Percentiles rank a stretch among this genome's conserved stretches.
Conservation (phyloP, 2,888 invertebrate genomes). For the Drosophila mulleri region DNA sequence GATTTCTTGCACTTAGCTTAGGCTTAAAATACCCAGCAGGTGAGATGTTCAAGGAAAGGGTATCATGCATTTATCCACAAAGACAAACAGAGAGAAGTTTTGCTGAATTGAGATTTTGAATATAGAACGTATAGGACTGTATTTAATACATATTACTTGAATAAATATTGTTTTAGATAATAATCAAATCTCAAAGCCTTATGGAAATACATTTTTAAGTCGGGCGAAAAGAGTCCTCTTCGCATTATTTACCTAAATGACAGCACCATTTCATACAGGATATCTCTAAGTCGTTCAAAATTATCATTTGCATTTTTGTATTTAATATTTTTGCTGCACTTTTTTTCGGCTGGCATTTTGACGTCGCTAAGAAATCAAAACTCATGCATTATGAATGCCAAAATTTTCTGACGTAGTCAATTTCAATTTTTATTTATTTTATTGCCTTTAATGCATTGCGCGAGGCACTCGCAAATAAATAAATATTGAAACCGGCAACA, state of each 20-base stretch:
- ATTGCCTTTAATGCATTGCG: constrained; percentile 78
- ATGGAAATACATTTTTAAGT: neutral
- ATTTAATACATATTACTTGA: too few relatives aligned
- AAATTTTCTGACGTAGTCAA: constrained; percentile 80
- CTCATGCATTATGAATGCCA: constrained; percentile 83
- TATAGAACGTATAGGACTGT: too few relatives aligned
- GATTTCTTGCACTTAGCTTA: constrained; percentile 65
- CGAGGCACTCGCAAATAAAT: constrained; percentile 75
- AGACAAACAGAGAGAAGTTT: neutral
- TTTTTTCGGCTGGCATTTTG: constrained; percentile 32
- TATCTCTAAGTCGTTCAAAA: constrained; percentile 8
- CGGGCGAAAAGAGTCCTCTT: accelerated
- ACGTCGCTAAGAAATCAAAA: constrained; percentile 77
- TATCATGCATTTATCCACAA: neutral
- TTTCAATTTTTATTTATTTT: constrained; percentile 81
- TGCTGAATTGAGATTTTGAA: neutral
- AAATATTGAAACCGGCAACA: constrained; percentile 64
- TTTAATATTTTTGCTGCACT: constrained; percentile 21
- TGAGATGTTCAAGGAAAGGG: neutral
- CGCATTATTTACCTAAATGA: accelerated
- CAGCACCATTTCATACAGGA: neutral
- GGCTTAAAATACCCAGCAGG: constrained; percentile 24
- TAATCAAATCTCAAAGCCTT: neutral
- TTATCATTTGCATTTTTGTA: neutral
- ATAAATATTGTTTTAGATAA: neutral